These are phyloP conservation scores for Ptychobarbus kaznakovi DNA, from an alignment of 2,797 vertebrate genomes.

Conservation along the genomic window DNA sequence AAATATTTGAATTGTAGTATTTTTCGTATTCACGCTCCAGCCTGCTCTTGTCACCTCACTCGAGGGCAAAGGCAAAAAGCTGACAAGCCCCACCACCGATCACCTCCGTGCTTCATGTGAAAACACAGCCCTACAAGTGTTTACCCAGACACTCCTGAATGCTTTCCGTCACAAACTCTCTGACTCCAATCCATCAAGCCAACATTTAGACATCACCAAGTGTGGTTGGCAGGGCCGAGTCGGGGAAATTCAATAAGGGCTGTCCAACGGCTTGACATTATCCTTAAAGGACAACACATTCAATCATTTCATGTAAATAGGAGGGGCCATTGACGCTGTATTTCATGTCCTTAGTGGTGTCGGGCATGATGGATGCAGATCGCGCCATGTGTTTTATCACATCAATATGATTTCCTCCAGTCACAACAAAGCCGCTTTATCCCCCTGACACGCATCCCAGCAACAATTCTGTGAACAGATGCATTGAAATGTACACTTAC, in stretches of 20 bases:
- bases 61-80: constrained; percentile 1
- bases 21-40: background rate
- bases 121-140: constrained; percentile 42
- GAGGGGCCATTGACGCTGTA: constrained; percentile 58
- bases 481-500: constrained; percentile 12
- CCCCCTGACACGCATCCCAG: constrained; percentile 16
- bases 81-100: constrained; percentile 16
- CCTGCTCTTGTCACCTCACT: background rate
- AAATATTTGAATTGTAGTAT: background rate
- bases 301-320: constrained; percentile 79
- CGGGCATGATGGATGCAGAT: constrained; percentile 71
- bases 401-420: constrained; percentile 71
- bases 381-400: constrained; percentile 74
- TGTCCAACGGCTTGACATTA: constrained; percentile 57
- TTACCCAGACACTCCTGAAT: constrained; percentile 27
- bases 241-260: constrained; percentile 56
- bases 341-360: constrained; percentile 71
- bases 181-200: constrained; percentile 56
- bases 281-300: constrained; percentile 71
- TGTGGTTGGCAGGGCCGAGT: constrained; percentile 55
- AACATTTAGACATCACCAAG: constrained; percentile 54
- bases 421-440: constrained; percentile 37
- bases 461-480: constrained; percentile 14
- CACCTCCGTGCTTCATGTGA: constrained; percentile 33
- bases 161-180: constrained; percentile 47